These are phyloP conservation scores for Luscinia luscinia DNA, from an alignment of 2,797 vertebrate genomes.

Conservation along the genomic window DNA sequence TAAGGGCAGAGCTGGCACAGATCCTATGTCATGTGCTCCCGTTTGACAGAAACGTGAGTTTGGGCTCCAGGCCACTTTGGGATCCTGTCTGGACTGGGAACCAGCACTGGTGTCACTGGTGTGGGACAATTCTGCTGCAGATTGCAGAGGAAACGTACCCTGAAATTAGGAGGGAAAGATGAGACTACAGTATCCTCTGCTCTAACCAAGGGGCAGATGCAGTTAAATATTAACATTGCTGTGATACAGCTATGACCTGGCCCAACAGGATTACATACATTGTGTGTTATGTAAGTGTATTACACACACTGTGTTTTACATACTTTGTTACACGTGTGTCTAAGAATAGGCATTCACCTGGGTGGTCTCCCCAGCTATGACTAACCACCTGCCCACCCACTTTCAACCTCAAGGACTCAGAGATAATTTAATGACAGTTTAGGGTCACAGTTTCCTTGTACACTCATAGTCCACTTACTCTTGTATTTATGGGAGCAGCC, in stretches of 20 bases:
- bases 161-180: neutral
- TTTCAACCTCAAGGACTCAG: neutral
- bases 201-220: neutral
- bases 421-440: neutral
- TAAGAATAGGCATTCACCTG: neutral
- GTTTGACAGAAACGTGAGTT: neutral
- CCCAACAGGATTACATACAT: neutral
- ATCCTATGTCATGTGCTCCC: neutral
- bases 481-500: neutral
- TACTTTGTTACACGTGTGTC: fast-evolving
- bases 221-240: neutral
- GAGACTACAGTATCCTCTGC: neutral
- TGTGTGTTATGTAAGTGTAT: no score
- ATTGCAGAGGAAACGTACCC: fast-evolving
- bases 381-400: neutral
- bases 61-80: neutral
- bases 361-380: neutral
- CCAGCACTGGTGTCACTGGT: neutral
- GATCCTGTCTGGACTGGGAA: neutral
- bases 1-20: neutral
- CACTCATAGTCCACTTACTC: neutral
- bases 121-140: neutral
- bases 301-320: neutral
- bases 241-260: neutral
- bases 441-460: neutral